Base-by-base conservation (phyloP, 2,113 vertebrate genomes). In the Sinocyclocheilus anophthalmus region DNA sequence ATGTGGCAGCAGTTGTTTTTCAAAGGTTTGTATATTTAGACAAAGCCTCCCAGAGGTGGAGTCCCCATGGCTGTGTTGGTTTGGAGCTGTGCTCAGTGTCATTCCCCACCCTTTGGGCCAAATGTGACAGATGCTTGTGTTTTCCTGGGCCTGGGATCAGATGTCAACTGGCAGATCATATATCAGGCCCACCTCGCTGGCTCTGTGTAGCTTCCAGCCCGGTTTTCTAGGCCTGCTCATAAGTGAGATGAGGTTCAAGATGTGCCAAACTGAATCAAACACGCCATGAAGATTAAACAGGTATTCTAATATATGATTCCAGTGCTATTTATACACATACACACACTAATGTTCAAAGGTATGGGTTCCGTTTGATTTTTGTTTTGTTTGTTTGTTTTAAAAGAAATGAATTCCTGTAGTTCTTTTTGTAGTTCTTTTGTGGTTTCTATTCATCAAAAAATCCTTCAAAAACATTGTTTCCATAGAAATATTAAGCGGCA, bases 101-200 rank as follows among this genome's bases (percentile, higher is more conserved):
- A 83, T 55, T 89, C 89, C 50, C 88, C 85, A 72, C 86, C 81
- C 84, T 85, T 67, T 72, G 48, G 83, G 86, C 86, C 81, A 57
- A 84, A 88, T 77, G 89, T 89, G 90, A 89, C 91, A 88, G 88
- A 91, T 92, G 91, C 87, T 87, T 88, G 84, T 90, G 89, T 89
- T 87, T 91, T 90, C 89, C 89, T 86, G 88, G 48, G 75, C 85
- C 63, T 30, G 57, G 80, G 91, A 88, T 92, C 88, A 90, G 85
- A 88, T 89, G 87, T 89, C 91, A 90, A 53, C 85, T 70, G 76
- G 85, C 87, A 85, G 85, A 85, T 91, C 86, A 45, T 89, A 89
- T 91, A 86, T 89, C 90, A 89, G 86, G 72, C 73, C 88, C 63
- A 20, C 82, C 88, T 88, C 42, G 26, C 82, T 88, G 84, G 77